Evolutionary conservation across 2,888 invertebrate species (phyloP).

Genomic region (Trachelus iudaicus): DNA sequence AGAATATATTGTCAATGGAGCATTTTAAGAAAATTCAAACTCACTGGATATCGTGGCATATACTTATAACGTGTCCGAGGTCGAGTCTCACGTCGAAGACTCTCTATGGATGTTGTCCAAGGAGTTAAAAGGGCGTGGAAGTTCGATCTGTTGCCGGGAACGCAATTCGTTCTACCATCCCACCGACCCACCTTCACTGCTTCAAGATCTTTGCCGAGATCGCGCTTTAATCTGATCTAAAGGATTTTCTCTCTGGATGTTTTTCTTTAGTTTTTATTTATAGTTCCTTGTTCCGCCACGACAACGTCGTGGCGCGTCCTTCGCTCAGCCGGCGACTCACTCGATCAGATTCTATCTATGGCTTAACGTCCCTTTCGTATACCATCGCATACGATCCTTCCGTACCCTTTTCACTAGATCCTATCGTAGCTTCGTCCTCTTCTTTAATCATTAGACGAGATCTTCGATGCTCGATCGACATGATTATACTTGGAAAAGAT

Average conservation of each 20-base stretch:
- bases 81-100: background rate
- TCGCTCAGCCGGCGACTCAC: slow-evolving; percentile 5
- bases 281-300: background rate
- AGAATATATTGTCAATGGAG: background rate
- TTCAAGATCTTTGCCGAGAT: slow-evolving; percentile 28
- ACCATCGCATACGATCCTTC: slow-evolving; percentile 1
- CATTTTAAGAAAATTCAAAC: background rate
- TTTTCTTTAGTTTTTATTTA: background rate
- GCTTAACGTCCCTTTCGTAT: background rate
- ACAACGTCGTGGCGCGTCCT: background rate
- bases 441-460: background rate
- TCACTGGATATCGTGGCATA: background rate
- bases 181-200: slow-evolving; percentile 10
- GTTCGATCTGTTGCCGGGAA: slow-evolving; percentile 22
- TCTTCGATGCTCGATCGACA: background rate
- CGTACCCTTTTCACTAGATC: slow-evolving; percentile 16
- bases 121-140: slow-evolving; percentile 15
- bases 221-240: slow-evolving; percentile 37
- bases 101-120: slow-evolving; percentile 14
- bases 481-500: slow-evolving; percentile 1
- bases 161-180: slow-evolving; percentile 31
- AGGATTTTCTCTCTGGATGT: slow-evolving; percentile 20
- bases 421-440: slow-evolving; percentile 5
- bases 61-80: background rate
- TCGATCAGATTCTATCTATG: slow-evolving; percentile 25